Base-by-base conservation (phyloP, 2,797 vertebrate species). In the Thaleichthys pacificus region DNA sequence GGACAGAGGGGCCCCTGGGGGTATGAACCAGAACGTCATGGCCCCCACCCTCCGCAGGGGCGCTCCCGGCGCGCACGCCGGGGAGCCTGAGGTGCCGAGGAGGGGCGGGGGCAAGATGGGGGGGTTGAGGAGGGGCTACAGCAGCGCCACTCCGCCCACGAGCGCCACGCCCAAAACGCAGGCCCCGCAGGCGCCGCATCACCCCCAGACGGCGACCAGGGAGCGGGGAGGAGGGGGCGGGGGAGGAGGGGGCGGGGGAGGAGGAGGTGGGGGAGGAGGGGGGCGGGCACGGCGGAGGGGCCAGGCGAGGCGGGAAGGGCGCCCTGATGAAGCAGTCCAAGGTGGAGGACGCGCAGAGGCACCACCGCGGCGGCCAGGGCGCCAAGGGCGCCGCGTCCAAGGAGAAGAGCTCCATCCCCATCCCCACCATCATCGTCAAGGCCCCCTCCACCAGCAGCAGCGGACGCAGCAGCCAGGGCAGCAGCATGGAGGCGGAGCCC, bases 391-490 rank as follows among this genome's bases (percentile, higher is more conserved):
- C 84, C 26, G 88, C 1, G 72, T 81, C 69, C 74, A 93, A 89
- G 87, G 95, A 96, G 67, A 97, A 97, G 84, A 97, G 93, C 82
- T 97, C 96, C 70, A 97, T 97, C 85, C 89, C 96, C 22, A 97
- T 98, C 58, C 96, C 96, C 56, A 97, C 96, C 66, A 98, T 98
- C 78, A 96, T 98, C 54, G 95, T 98, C 77, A 98, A 98, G 85
- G 96, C 96, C 0, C 96, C 96, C 17, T 98, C 96, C 75, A 98
- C 96, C 76, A 98, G 96, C 87, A 98, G 96, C 88, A 97, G 95
- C 26, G 96, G 96, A 56, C 94, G 95, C 62, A 97, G 96, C 88
- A 98, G 96, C 85, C 96, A 96, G 85, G 96, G 95, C 9, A 98
- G 96, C 90, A 97, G 96, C 82, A 91, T 96, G 84, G 96, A 98